A percentile compares a stretch with the other conserved stretches of the same genome.
phyloP scores from a whole-genome alignment of 2,888 invertebrate genomes.

The Clistopyga incitator region DNA sequence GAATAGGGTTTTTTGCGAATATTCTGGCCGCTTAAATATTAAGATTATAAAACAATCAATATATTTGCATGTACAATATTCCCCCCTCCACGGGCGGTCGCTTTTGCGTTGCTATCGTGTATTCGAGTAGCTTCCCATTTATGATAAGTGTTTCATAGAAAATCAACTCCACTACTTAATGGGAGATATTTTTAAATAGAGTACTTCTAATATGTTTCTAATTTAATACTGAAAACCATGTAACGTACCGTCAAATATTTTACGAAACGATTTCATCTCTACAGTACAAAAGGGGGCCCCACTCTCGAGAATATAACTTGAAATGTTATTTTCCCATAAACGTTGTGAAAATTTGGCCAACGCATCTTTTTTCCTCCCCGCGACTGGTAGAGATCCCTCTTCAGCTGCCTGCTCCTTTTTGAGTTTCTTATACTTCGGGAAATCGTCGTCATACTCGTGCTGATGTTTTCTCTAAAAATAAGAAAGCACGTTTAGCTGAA shows the following conservation, averaged over 20 bases:
- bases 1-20: background rate
- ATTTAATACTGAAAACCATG: too few species aligned
- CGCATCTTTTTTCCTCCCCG: slow-evolving; percentile 6
- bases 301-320: slow-evolving; percentile 24
- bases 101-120: too few species aligned
- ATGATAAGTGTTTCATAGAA: background rate
- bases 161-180: too few species aligned
- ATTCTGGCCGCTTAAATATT: too few species aligned
- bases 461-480: slow-evolving; percentile 19
- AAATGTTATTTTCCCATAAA: background rate
- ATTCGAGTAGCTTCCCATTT: background rate
- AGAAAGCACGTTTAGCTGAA: background rate
- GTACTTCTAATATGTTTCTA: background rate
- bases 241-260: slow-evolving; percentile 30
- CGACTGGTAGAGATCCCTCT: background rate
- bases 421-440: background rate
- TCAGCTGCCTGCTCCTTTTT: background rate
- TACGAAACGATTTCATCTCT: slow-evolving; percentile 29
- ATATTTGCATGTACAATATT: too few species aligned
- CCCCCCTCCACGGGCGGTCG: too few species aligned
- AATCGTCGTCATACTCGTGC: slow-evolving; percentile 1
- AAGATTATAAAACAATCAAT: too few species aligned
- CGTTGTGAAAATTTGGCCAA: background rate
- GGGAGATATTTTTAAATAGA: background rate
- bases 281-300: slow-evolving; percentile 16